Conservation (phyloP, 2,797 vertebrate genomes). For the Tokudaia muenninki region DNA sequence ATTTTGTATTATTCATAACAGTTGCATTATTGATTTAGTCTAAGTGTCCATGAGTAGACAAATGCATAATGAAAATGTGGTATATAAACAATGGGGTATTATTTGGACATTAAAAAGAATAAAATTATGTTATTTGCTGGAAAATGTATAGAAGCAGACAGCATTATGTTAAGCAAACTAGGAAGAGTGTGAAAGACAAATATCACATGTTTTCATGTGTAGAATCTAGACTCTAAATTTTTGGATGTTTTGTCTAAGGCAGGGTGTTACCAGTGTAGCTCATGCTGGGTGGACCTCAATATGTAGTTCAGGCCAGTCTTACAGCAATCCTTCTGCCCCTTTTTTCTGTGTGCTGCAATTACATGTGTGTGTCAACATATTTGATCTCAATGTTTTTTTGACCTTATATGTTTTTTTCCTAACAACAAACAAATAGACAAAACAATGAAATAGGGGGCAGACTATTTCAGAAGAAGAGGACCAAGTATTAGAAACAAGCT, state of each 20-base stretch:
- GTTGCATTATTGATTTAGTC: neutral
- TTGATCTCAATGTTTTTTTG: neutral
- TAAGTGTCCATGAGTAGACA: neutral
- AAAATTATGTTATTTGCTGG: neutral
- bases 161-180: neutral
- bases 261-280: too few species aligned
- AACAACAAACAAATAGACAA: neutral
- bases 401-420: neutral
- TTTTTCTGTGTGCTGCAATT: neutral
- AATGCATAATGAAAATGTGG: neutral
- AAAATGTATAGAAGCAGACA: slow-evolving; percentile 4
- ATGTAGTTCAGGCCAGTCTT: neutral
- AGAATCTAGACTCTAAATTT: neutral
- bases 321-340: too few species aligned
- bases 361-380: neutral
- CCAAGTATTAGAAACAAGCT: neutral
- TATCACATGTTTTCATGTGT: neutral
- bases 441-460: neutral
- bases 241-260: neutral
- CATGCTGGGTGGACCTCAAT: neutral
- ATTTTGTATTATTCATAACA: neutral
- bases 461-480: neutral
- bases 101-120: neutral
- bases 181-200: neutral
- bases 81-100: neutral